Base-by-base conservation (phyloP, 2,888 invertebrate species). In the Drosophila picticornis region DNA sequence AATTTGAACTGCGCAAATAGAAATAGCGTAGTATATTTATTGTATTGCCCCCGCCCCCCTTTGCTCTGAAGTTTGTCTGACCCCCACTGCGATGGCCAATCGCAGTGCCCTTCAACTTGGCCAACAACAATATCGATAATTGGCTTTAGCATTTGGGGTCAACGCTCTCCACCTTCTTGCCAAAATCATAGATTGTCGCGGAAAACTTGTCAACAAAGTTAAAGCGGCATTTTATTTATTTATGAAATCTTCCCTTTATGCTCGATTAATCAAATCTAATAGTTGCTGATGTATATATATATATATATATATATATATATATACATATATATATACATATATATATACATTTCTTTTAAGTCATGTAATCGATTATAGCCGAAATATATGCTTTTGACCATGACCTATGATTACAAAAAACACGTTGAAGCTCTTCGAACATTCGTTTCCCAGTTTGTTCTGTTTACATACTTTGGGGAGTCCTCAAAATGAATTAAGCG, bases 1-100 rank as follows among this genome's bases (percentile, higher is more conserved):
- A 75, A 65, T 67, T 75, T 73, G 27, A 73, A 74, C 67, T 84
- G 82, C 80, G 81, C 76, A 82, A 60, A 78, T 69, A 67, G 61
- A 64, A 50, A 40, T 9, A 19, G 31, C 56, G 32, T 46, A 11
- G n/a, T 31, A 31, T 29, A 51, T 51, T 19, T 51, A 38, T 31
- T 48, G 22, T 52, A 38, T 27, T 25, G 25, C n/a, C 9, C 29
- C 4, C 7, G 7, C 52, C 56, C 32, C 32, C 27, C 27, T 25
- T 38, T 43, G 22, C 13, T 40, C 38, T 36, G 25, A 4, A 19
- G 22, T 25, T 16, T 52, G 11, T 13, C 31, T 2, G 5, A 29
- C 27, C 16, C 27, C 27, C 50, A 36, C 25, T 50, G 36, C 34
- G n/a, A 56, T 36, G 32, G 62, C 43, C 19, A n/a, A 25, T 19